phyloP scores from a whole-genome alignment of 2,888 invertebrate species.

The Sarcophaga rosellei region DNA sequence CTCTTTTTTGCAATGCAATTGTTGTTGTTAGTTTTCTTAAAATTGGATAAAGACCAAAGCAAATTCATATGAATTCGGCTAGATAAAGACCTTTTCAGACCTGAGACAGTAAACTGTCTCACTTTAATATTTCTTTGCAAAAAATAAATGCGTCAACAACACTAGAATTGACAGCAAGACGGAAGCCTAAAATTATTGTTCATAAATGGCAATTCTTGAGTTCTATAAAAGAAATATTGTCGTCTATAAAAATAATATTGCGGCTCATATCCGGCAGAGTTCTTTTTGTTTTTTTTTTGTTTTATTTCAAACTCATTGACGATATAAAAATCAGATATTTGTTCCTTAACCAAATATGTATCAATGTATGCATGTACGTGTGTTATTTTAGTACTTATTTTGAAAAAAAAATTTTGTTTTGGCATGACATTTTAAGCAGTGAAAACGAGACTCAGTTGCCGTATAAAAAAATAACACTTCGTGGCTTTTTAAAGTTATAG shows the following conservation, averaged over 20 bases:
- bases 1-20: too few species aligned
- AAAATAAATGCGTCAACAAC: constrained; percentile 1
- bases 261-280: constrained; percentile 63
- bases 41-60: too few species aligned
- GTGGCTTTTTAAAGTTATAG: constrained; percentile 23
- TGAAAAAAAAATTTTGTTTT: too few species aligned
- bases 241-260: constrained; percentile 31
- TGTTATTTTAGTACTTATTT: too few species aligned
- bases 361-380: too few species aligned
- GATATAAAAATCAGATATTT: constrained; percentile 24
- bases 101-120: too few species aligned
- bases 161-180: background rate
- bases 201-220: constrained; percentile 23
- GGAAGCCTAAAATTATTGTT: constrained; percentile 40
- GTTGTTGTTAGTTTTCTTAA: too few species aligned
- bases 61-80: too few species aligned
- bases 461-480: background rate
- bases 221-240: background rate
- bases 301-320: constrained; percentile 41
- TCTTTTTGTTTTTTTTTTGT: constrained; percentile 6
- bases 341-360: background rate
- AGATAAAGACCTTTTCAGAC: too few species aligned
- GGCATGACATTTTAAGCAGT: background rate
- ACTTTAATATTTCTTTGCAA: too few species aligned
- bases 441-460: background rate